Evolutionary conservation across 2,888 invertebrate genomes (phyloP), one percentile per base, ranked within the genome.

Genomic region (Lumbricus terrestris): DNA sequence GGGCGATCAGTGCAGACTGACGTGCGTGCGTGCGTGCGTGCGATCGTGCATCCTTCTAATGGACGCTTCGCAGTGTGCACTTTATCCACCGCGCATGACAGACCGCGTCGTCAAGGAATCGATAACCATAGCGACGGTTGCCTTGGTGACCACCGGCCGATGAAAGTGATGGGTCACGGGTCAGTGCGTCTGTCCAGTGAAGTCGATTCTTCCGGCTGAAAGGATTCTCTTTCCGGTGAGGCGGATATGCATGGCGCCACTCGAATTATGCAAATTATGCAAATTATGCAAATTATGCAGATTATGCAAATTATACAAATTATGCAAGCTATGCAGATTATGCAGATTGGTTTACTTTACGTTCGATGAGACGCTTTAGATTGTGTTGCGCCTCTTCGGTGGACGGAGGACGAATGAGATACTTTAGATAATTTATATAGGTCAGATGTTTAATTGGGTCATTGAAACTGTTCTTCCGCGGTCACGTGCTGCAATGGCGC

Each of bases 121-220:
- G n/a, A 69, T 69, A 69, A 69, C 69, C 69, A 69, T 69, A n/a
- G 69, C 69, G 69, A 69, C 69, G 69, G 69, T 69, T 69, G n/a
- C 69, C 69, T 8, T n/a, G 69, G 69, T n/a, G 69, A 69, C 69
- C 29, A 69, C 69, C 29, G 29, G 69, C 69, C 69, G 69, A 69
- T 69, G 69, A 69, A 69, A 69, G 69, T n/a, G 29, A 69, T 69
- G 69, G 11, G 69, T n/a, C 69, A n/a, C 69, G 69, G 69, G 47
- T 47, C 47, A 47, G 47, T 47, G 47, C 47, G 47, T 47, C 47
- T 47, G 47, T 47, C 47, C 18, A 23, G 20, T 23, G 20, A 3
- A 47, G 0, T 15, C 47, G 47, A 47, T 47, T 18, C 20, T 47
- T 23, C 47, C 47, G 47, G 47, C 47, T 47, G 47, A 47, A 47